Base-by-base conservation (phyloP, 1,140 invertebrate species). In the Venustaconcha ellipsiformis region DNA sequence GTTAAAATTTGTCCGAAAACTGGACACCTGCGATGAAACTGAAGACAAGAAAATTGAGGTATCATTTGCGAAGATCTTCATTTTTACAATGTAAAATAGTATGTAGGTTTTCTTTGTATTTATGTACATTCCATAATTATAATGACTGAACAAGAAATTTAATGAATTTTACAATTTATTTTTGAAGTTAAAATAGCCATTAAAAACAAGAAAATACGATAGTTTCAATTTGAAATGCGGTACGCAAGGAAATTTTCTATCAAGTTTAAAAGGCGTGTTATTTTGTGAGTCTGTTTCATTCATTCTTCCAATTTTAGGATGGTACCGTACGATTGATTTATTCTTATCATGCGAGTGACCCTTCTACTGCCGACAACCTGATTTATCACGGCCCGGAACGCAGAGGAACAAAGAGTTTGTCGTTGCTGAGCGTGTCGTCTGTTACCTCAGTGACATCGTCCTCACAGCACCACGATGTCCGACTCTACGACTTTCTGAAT, bases 401-500 rank as follows among this genome's bases (percentile, higher is more conserved):
- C 11, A n/a, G 70, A 20, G 70, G 70, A 12, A 64, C 70, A 58
- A 71, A 71, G 26, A 71, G 70, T 18, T 58, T 71, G 18, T 18
- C 30, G 5, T 37, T 71, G 59, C 59, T 71, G 18, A 71, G 63
- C 37, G 18, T 14, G 23, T 63, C 26, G n/a, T 37, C 62, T 13
- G 30, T 20, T 17, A 14, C 26, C 11, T 58, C 30, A 70, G 26
- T 26, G 13, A 12, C 70, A 6, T 71, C 76, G 4, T 15, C 65
- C 37, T 48, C 37, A 48, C 6, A 48, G 37, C 37, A 48, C 37
- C 37, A 48, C 17, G 76, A 78, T 65, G 66, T 66, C 26, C 17
- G 65, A 13, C 23, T 65, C 14, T 73, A 71, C 17, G 76, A 73
- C 55, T 73, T 78, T 64, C 37, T 73, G 18, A 78, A 78, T n/a